phyloP scores from a whole-genome alignment of 1,140 invertebrate species.

The Plodia interpunctella region DNA sequence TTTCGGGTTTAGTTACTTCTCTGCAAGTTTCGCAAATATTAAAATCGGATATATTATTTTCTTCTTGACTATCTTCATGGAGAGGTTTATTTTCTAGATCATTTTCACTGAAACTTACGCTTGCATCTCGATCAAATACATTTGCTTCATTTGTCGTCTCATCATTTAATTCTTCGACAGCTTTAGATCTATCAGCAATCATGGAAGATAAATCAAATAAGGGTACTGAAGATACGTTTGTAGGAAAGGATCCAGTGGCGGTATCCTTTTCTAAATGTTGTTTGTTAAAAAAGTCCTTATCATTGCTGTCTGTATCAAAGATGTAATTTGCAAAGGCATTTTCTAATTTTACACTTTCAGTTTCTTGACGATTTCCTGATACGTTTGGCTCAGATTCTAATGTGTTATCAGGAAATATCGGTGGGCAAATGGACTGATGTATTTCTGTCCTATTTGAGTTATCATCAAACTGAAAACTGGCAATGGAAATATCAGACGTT shows the following conservation, averaged over 20 bases:
- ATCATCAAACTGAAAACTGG: not conserved
- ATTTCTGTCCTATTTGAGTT: not conserved
- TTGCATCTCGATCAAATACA: constrained; percentile 10
- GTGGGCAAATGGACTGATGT: not conserved
- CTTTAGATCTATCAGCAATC: constrained; percentile 25
- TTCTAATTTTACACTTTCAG: constrained; percentile 3
- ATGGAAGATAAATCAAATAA: constrained; percentile 30
- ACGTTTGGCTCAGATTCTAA: not conserved
- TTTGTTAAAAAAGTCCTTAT: not conserved
- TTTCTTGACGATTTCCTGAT: not conserved
- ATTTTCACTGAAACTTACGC: constrained; percentile 25
- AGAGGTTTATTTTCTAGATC: constrained; percentile 4
- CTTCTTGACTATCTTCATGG: constrained; percentile 21
- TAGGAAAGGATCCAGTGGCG: not conserved
- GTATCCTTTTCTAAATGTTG: not conserved
- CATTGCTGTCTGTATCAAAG: constrained; percentile 8
- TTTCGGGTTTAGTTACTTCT: constrained; percentile 48
- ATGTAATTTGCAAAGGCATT: constrained; percentile 7
- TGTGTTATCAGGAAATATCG: not conserved
- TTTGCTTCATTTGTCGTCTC: constrained; percentile 9
- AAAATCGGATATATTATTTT: constrained; percentile 33
- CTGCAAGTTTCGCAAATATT: constrained; percentile 60
- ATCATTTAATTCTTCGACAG: constrained; percentile 4
- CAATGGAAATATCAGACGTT: not conserved
- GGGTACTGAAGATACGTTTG: constrained; percentile 23